Percentiles rank a stretch among this genome's conserved stretches.
These are phyloP conservation scores for Fragum sueziense DNA, from an alignment of 2,888 invertebrate genomes.

Conservation along the genomic window DNA sequence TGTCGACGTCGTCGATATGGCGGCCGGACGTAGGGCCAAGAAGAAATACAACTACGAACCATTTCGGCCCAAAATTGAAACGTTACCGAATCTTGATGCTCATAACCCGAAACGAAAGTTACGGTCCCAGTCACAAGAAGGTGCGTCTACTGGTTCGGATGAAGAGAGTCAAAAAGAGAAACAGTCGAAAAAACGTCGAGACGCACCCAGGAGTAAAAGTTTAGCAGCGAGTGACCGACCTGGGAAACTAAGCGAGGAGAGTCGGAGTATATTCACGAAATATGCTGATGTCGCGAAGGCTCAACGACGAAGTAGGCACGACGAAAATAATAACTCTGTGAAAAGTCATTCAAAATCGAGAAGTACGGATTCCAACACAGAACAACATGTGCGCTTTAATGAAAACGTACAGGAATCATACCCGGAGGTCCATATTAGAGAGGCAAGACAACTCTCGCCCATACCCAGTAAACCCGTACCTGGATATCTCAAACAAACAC, in stretches of 20 bases:
- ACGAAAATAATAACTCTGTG: background rate
- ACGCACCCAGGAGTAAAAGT: background rate
- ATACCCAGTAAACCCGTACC: background rate
- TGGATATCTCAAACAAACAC: slow-evolving; percentile 11
- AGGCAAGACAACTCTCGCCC: background rate
- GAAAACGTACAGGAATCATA: background rate
- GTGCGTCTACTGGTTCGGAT: background rate
- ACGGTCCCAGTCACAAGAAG: slow-evolving; percentile 25
- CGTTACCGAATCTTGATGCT: background rate
- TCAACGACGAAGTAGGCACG: background rate
- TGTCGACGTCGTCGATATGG: slow-evolving; percentile 11
- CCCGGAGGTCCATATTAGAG: background rate
- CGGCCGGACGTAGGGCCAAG: background rate
- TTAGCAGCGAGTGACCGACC: background rate
- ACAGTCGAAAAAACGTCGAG: slow-evolving; percentile 7
- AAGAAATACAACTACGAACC: slow-evolving; percentile 13
- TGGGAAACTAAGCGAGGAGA: background rate
- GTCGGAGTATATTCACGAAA: slow-evolving; percentile 6
- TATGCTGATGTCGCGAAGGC: slow-evolving; percentile 5
- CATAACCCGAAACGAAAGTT: slow-evolving; percentile 20
- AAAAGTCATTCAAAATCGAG: slow-evolving; percentile 8
- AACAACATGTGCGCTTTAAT: slow-evolving; percentile 3
- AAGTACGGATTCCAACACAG: slow-evolving; percentile 6
- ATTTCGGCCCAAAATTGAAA: background rate
- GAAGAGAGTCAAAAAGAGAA: background rate